These are phyloP conservation scores for Gallinago nigripennis DNA, from an alignment of 2,797 vertebrate species.

Conservation along the genomic window DNA sequence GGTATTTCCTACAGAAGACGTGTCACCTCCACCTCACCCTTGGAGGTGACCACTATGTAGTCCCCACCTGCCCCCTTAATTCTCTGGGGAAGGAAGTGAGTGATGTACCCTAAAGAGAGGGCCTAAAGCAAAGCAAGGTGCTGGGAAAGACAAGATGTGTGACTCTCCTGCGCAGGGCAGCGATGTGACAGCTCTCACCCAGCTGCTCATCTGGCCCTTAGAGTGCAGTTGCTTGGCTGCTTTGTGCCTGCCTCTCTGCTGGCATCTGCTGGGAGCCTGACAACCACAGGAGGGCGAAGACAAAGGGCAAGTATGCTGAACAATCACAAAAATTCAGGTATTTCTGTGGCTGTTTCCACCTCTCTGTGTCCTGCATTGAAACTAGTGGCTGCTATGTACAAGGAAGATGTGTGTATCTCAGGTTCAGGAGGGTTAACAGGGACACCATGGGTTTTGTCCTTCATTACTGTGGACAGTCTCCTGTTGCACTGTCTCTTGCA, in stretches of 20 bases:
- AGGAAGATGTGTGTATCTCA: not conserved
- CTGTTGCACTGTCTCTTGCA: not conserved
- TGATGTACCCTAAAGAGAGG: not conserved
- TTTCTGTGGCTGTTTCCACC: not conserved
- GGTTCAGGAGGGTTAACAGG: not conserved
- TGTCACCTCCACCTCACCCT: too few relatives aligned
- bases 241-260: not conserved
- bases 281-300: not conserved
- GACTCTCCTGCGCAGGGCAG: not conserved
- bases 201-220: not conserved
- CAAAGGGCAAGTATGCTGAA: not conserved
- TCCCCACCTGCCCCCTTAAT: not conserved
- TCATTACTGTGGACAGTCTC: not conserved
- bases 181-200: not conserved
- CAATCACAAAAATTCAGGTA: not conserved
- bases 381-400: not conserved
- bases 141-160: not conserved
- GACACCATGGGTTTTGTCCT: not conserved
- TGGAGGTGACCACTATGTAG: not conserved
- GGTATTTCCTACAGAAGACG: not conserved
- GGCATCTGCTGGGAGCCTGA: not conserved
- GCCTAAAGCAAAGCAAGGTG: not conserved
- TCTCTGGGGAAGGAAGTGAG: not conserved
- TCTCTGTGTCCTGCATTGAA: not conserved
- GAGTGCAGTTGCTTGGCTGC: accelerated